These are phyloP conservation scores for Pao palembangensis DNA, from an alignment of 2,113 vertebrate species.

Conservation along the genomic window DNA sequence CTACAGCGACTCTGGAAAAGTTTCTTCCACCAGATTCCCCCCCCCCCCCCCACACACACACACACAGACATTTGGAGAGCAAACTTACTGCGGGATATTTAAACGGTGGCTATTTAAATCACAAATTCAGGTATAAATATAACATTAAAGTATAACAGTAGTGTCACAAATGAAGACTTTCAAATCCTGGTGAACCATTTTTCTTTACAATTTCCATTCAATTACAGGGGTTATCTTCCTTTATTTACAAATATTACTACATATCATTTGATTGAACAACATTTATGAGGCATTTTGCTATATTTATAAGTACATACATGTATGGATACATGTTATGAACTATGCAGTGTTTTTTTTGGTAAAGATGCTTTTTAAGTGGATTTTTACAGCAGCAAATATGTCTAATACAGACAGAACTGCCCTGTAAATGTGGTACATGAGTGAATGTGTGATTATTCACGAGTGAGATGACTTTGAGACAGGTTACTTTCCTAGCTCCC, in stretches of 20 bases:
- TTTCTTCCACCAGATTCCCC: slow-evolving; percentile 3
- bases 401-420: neutral
- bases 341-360: neutral
- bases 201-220: neutral
- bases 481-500: slow-evolving; percentile 8
- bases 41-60: no score
- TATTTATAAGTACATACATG: neutral
- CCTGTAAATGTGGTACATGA: neutral
- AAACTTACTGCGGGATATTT: no score
- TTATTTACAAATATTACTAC: neutral
- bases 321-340: neutral
- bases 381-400: neutral
- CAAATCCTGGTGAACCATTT: slow-evolving; percentile 7
- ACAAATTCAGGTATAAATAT: neutral
- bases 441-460: neutral
- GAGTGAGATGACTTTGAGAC: slow-evolving; percentile 6
- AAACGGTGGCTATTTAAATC: no score
- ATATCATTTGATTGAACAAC: neutral
- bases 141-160: neutral
- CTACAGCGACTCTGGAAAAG: slow-evolving; percentile 32
- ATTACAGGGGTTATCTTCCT: neutral
- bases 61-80: neutral
- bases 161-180: neutral
- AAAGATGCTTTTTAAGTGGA: neutral
- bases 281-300: no score